phyloP scores from a whole-genome alignment of 2,888 invertebrate genomes.

The Holacanthella duospinosa region DNA sequence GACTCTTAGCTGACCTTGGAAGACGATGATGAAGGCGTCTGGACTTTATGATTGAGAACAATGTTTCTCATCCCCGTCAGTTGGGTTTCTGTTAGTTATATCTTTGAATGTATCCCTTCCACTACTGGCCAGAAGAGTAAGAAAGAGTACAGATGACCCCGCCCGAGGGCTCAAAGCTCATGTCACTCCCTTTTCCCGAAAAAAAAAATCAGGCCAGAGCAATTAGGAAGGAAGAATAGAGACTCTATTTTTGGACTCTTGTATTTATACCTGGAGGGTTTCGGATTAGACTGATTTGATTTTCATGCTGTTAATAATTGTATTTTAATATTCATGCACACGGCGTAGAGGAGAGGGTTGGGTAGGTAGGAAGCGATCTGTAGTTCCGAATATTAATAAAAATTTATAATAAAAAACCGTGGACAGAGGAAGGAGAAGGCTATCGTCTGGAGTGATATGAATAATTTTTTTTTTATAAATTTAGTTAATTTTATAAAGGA shows the following conservation, averaged over 20 bases:
- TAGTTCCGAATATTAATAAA: no score
- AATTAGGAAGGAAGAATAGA: background rate
- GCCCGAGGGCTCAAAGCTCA: background rate
- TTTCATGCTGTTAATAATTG: no score
- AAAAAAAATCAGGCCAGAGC: background rate
- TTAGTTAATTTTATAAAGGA: no score
- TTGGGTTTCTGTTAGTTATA: background rate
- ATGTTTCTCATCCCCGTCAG: background rate
- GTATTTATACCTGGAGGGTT: background rate
- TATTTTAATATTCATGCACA: no score
- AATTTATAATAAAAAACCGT: no score
- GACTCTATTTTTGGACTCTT: background rate
- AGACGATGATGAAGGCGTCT: background rate
- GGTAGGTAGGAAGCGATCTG: no score
- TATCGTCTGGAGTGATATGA: no score
- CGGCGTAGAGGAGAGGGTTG: no score
- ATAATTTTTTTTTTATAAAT: no score
- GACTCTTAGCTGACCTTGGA: background rate
- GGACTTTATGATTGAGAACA: constrained; percentile 2
- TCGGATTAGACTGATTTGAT: background rate
- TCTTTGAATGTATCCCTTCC: background rate
- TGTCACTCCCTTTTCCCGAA: background rate
- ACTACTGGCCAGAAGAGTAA: no score
- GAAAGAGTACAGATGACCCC: constrained; percentile 1
- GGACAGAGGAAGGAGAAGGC: no score